Evolutionary conservation across 2,797 vertebrate species (phyloP).

Genomic region (Lacerta bilineata): DNA sequence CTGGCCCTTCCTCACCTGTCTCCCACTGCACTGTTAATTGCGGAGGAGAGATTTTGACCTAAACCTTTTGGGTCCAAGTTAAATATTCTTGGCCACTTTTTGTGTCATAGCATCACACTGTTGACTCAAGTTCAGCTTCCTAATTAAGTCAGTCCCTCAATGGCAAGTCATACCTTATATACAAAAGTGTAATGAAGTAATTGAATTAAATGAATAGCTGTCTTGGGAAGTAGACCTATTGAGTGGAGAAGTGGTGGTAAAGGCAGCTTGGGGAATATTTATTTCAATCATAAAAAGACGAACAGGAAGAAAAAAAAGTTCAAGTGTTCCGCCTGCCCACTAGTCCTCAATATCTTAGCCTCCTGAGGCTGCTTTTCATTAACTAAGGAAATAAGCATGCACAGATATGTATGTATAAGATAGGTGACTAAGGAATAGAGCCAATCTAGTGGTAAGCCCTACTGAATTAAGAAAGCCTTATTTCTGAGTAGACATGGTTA

Average conservation of each 20-base stretch:
- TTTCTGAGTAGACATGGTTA: no score
- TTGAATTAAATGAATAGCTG: not conserved
- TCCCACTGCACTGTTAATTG: not conserved
- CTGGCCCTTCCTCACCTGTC: not conserved
- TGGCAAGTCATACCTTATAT: not conserved
- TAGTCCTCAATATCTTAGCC: no score
- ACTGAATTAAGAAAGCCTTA: no score
- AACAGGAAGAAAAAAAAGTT: no score
- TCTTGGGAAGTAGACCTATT: not conserved
- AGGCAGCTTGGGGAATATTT: not conserved
- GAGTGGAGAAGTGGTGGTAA: not conserved
- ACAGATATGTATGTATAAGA: no score
- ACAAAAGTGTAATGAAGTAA: not conserved
- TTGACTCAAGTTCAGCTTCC: not conserved
- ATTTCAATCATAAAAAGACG: not conserved
- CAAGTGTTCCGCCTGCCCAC: not conserved
- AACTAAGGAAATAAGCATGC: no score
- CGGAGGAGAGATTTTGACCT: not conserved
- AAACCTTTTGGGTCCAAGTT: not conserved
- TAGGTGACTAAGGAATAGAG: no score
- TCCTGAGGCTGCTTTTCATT: no score
- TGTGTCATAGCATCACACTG: not conserved
- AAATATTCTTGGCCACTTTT: not conserved
- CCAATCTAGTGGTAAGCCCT: no score
- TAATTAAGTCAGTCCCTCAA: not conserved